Conservation (phyloP, 2,113 vertebrate genomes). For the Pelusios castaneus region DNA sequence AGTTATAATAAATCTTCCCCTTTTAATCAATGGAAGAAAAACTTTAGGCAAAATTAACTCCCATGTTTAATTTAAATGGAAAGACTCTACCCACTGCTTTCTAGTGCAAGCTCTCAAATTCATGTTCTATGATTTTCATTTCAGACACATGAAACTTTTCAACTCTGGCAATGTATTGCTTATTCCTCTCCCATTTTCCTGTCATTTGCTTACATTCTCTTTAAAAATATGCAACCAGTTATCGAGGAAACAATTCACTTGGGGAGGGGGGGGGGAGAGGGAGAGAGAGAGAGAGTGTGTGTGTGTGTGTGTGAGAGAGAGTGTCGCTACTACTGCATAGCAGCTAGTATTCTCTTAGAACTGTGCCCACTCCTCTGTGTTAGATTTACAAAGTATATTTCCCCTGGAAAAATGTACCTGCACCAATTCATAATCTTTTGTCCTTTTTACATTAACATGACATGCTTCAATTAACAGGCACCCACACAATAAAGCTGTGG, state of each 20-base stretch:
- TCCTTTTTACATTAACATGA: slow-evolving; percentile 4
- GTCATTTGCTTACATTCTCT: background rate
- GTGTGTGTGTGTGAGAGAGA: background rate
- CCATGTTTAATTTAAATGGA: slow-evolving; percentile 66
- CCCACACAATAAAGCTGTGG: background rate
- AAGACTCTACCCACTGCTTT: slow-evolving; percentile 72
- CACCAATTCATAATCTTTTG: slow-evolving; percentile 29
- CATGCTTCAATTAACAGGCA: background rate
- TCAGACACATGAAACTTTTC: slow-evolving; percentile 46
- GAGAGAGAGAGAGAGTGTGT: no score
- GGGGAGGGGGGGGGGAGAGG: no score
- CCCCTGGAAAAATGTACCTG: slow-evolving; percentile 67
- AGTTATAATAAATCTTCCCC: slow-evolving; percentile 50
- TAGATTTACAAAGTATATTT: slow-evolving; percentile 22
- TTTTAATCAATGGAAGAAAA: slow-evolving; percentile 61
- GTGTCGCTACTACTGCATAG: slow-evolving; percentile 57
- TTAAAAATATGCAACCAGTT: background rate
- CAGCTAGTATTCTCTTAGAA: slow-evolving; percentile 57
- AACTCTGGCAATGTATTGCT: slow-evolving; percentile 40
- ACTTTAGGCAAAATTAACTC: slow-evolving; percentile 61
- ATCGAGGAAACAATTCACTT: no score
- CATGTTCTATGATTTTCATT: slow-evolving; percentile 64
- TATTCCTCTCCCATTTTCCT: slow-evolving; percentile 11
- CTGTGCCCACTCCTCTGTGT: slow-evolving; percentile 31
- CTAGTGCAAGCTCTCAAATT: slow-evolving; percentile 80